phyloP scores from a whole-genome alignment of 2,888 invertebrate genomes.

The Pachydiplax longipennis region DNA sequence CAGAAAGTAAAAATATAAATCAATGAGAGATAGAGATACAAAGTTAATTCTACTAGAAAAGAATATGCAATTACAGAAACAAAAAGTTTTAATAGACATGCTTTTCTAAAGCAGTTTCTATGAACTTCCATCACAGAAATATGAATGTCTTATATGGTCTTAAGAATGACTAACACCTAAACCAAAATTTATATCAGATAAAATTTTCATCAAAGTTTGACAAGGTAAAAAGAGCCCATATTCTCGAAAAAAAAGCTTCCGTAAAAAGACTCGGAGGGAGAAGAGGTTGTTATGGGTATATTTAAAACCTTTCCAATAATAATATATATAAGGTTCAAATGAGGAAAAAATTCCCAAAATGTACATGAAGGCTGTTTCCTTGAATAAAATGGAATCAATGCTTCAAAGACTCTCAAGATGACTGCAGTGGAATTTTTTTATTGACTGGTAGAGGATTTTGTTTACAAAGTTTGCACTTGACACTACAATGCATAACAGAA shows the following conservation, averaged over 20 bases:
- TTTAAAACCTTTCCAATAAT: not conserved
- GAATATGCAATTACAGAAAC: slow-evolving; percentile 35
- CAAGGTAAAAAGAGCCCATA: slow-evolving; percentile 15
- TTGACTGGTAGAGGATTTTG: slow-evolving; percentile 16
- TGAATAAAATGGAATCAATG: slow-evolving; percentile 44
- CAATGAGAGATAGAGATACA: slow-evolving; percentile 15
- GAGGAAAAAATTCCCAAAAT: slow-evolving; percentile 11
- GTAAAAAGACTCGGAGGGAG: not conserved
- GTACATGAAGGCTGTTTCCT: slow-evolving; percentile 36
- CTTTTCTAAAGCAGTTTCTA: slow-evolving; percentile 43
- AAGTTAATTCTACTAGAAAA: slow-evolving; percentile 41
- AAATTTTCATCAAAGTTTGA: not conserved
- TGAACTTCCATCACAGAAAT: slow-evolving; percentile 40
- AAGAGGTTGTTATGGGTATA: slow-evolving; percentile 5
- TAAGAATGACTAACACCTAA: not conserved
- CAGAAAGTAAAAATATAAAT: slow-evolving; percentile 5
- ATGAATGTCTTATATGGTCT: slow-evolving; percentile 28
- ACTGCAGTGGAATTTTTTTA: slow-evolving; percentile 38
- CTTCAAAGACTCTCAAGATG: slow-evolving; percentile 40
- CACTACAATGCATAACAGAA: slow-evolving; percentile 43
- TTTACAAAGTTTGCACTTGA: slow-evolving; percentile 39
- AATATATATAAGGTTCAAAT: not conserved
- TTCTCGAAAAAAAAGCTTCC: not conserved
- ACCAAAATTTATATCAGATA: not conserved
- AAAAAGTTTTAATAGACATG: slow-evolving; percentile 29